Conservation (phyloP, 2,888 invertebrate genomes). For the Temnothorax rugatulus region DNA sequence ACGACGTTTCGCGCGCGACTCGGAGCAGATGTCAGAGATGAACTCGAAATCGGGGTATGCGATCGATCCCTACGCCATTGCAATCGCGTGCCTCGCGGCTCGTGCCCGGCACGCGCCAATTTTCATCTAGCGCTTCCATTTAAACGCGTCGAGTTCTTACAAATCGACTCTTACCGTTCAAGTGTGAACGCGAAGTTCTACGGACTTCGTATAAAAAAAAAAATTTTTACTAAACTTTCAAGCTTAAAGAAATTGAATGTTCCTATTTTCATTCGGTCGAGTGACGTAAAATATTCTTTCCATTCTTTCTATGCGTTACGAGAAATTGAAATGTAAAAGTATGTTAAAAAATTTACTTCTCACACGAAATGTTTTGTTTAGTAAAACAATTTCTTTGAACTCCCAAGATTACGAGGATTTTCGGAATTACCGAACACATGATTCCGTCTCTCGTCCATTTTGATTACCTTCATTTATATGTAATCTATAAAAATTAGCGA, state of each 20-base stretch:
- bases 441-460: not conserved
- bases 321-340: not conserved
- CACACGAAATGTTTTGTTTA: not conserved
- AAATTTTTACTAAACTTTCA: not conserved
- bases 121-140: conserved; percentile 47
- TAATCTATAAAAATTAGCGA: not conserved
- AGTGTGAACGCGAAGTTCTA: not conserved
- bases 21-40: not conserved
- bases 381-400: not conserved
- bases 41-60: not conserved
- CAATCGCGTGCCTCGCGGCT: conserved; percentile 40
- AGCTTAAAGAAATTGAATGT: not conserved
- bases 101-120: conserved; percentile 53
- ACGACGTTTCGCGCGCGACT: not conserved
- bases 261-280: not conserved
- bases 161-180: conserved; percentile 1
- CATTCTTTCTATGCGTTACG: not conserved
- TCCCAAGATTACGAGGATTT: not conserved
- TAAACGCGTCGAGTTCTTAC: conserved; percentile 9
- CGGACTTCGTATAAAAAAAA: not conserved
- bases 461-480: not conserved
- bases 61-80: conserved; percentile 50
- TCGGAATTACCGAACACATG: not conserved
- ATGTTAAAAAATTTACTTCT: no score
- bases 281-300: not conserved